phyloP scores from a whole-genome alignment of 2,797 vertebrate genomes.

The Paguma larvata region DNA sequence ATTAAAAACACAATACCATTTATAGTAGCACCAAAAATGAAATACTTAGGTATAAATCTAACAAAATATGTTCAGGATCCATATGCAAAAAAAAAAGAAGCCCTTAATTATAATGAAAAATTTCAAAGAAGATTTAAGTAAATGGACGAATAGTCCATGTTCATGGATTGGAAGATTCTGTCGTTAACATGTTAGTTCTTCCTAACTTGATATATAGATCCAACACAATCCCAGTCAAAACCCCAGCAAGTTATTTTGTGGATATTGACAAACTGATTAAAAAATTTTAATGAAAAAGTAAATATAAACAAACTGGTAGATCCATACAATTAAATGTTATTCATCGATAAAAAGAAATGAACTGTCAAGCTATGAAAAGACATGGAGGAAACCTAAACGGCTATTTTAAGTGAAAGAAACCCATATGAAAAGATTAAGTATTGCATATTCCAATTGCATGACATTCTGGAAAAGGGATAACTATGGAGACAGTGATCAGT shows the following conservation, averaged over 20 bases:
- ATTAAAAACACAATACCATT: not conserved
- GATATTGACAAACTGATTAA: not conserved
- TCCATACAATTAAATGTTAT: not conserved
- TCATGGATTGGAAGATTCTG: not conserved
- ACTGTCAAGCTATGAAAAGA: not conserved
- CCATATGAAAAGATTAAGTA: not conserved
- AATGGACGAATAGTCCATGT: not conserved
- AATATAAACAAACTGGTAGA: not conserved
- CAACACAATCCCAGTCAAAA: not conserved
- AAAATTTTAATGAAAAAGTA: not conserved
- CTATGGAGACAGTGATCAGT: not conserved
- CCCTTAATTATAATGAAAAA: not conserved
- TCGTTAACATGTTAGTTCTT: constrained; percentile 37
- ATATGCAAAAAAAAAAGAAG: not conserved
- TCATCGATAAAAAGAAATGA: constrained; percentile 31
- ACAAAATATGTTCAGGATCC: not conserved
- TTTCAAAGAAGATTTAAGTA: constrained; percentile 23
- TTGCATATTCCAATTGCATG: constrained; percentile 6
- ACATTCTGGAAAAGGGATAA: not conserved
- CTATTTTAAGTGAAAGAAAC: not conserved
- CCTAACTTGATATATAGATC: not conserved
- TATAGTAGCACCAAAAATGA: not conserved
- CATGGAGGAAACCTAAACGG: not conserved
- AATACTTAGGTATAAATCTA: constrained; percentile 4
- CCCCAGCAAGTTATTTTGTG: not conserved